These are phyloP conservation scores for Eucriotettix oculatus DNA, from an alignment of 2,888 invertebrate species.

Conservation along the genomic window DNA sequence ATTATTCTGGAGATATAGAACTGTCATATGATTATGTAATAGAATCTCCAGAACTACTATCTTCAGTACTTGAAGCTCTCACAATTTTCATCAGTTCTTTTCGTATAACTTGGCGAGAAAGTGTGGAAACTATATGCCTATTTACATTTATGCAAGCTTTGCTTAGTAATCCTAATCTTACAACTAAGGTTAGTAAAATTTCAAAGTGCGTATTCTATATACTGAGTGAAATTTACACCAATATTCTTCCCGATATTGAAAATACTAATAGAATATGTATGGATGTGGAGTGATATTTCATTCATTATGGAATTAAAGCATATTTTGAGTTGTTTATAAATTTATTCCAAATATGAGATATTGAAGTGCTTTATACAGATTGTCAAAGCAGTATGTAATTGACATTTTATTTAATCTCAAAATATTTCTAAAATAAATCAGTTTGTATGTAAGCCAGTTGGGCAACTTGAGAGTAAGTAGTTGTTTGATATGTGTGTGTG, in stretches of 20 bases:
- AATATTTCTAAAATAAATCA: too few species aligned
- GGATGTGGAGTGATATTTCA: background rate
- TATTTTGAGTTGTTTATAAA: too few species aligned
- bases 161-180: slow-evolving; percentile 32
- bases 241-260: slow-evolving; percentile 22
- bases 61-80: slow-evolving; percentile 47
- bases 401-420: too few species aligned
- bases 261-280: background rate
- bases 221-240: slow-evolving; percentile 21
- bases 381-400: too few species aligned
- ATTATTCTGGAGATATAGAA: background rate
- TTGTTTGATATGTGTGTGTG: too few species aligned
- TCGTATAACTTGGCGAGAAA: slow-evolving; percentile 61
- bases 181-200: slow-evolving; percentile 28
- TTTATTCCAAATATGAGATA: too few species aligned
- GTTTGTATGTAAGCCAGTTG: too few species aligned
- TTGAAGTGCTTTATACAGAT: too few species aligned
- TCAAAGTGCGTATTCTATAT: background rate
- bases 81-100: slow-evolving; percentile 47
- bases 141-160: slow-evolving; percentile 34
- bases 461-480: too few species aligned
- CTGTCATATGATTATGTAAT: slow-evolving; percentile 18
- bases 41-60: slow-evolving; percentile 35
- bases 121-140: slow-evolving; percentile 55
- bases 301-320: background rate